Conservation (phyloP, 2,888 invertebrate genomes). For the Himalopsyche kuldschensis region DNA sequence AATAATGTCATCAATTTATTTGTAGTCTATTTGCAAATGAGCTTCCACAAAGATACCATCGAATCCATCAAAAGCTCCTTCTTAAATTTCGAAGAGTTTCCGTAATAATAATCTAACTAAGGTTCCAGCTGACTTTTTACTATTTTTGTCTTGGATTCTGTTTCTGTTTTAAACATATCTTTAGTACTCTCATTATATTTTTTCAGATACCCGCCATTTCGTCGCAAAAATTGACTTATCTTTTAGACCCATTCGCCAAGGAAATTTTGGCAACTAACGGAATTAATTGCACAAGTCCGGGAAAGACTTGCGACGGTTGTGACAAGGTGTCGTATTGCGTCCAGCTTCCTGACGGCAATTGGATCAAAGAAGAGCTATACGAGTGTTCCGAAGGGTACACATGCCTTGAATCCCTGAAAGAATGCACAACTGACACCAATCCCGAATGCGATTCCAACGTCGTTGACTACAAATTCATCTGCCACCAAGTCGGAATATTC, state of each 20-base stretch:
- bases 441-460: neutral
- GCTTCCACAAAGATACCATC: no score
- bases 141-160: neutral
- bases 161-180: no score
- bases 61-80: no score
- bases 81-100: neutral
- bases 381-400: neutral
- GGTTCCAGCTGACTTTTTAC: no score
- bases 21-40: no score
- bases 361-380: neutral
- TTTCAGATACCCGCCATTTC: neutral
- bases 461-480: neutral
- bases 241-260: neutral
- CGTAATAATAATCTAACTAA: neutral
- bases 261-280: neutral
- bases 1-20: no score
- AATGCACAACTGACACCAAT: neutral
- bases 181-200: neutral
- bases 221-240: neutral
- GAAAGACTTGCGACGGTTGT: neutral
- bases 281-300: neutral
- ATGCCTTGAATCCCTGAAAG: neutral
- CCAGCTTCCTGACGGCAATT: neutral
- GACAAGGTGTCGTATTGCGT: neutral
- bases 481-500: conserved; percentile 52